Evolutionary conservation across 2,797 vertebrate genomes (phyloP).

Genomic region (Chelon auratus): DNA sequence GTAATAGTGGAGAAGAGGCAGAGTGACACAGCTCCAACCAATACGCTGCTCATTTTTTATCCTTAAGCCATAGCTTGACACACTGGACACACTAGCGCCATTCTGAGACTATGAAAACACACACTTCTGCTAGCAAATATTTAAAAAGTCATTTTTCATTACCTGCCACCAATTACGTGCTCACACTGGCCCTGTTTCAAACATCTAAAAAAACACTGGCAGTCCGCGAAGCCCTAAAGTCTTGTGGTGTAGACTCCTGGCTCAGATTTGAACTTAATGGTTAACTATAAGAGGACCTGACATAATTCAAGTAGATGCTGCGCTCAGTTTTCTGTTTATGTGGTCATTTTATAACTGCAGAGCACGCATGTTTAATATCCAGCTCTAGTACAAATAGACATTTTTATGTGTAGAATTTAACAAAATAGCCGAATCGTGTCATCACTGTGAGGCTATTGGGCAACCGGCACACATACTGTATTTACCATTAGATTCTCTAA

Average conservation of each 20-base stretch:
- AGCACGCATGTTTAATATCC: neutral
- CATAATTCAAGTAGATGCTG: neutral
- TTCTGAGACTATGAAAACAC: slow-evolving; percentile 42
- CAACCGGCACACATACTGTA: neutral
- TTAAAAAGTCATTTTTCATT: slow-evolving; percentile 26
- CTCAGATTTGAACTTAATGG: neutral
- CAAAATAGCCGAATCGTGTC: neutral
- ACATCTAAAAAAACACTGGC: slow-evolving; percentile 19
- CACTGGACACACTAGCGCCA: neutral
- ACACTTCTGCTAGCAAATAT: slow-evolving; percentile 32
- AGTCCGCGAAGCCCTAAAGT: neutral
- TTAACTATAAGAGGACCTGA: slow-evolving; percentile 3
- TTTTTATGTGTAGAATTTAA: neutral
- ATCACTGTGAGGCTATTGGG: neutral
- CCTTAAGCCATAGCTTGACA: slow-evolving; percentile 38
- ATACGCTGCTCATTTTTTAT: slow-evolving; percentile 61
- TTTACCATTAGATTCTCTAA: too few relatives aligned
- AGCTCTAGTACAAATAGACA: neutral
- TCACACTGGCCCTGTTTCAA: slow-evolving; percentile 23
- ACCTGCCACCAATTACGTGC: slow-evolving; percentile 34
- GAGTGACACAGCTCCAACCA: slow-evolving; percentile 53
- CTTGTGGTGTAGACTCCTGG: slow-evolving; percentile 3
- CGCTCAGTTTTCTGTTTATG: neutral
- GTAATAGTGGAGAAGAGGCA: slow-evolving; percentile 33
- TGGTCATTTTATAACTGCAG: slow-evolving; percentile 2